Evolutionary conservation across 2,888 invertebrate genomes (phyloP).

Genomic region (Abscondita cerata): DNA sequence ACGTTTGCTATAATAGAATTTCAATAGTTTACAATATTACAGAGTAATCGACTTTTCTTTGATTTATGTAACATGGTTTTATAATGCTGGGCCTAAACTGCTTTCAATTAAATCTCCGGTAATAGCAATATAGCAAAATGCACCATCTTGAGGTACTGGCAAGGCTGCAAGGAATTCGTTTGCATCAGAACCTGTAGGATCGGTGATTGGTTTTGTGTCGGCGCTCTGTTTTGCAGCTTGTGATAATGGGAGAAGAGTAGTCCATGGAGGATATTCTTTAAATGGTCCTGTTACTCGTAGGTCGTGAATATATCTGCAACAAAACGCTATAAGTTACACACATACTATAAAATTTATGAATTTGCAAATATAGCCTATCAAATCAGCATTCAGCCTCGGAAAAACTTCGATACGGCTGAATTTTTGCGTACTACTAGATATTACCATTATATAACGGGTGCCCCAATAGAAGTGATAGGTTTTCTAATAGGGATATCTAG

Average conservation of each 20-base stretch:
- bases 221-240: constrained; percentile 56
- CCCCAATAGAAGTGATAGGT: too few species aligned
- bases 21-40: too few species aligned
- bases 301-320: constrained; percentile 56
- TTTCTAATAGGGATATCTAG: too few species aligned
- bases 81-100: constrained; percentile 25
- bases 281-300: constrained; percentile 61
- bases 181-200: constrained; percentile 59
- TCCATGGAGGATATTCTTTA: constrained; percentile 58
- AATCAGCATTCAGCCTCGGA: too few species aligned
- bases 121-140: constrained; percentile 64
- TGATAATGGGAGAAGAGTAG: constrained; percentile 55
- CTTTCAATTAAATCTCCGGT: constrained; percentile 59
- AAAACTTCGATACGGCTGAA: too few species aligned
- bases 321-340: not conserved
- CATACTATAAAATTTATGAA: too few species aligned
- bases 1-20: too few species aligned
- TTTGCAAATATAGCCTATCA: too few species aligned
- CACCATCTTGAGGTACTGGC: constrained; percentile 62
- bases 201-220: constrained; percentile 57
- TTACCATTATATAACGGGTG: too few species aligned
- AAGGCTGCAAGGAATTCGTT: constrained; percentile 60
- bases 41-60: too few species aligned
- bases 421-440: too few species aligned
- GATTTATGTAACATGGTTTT: not conserved